These are phyloP conservation scores for Pipistrellus kuhlii DNA, from an alignment of 2,797 vertebrate species.

Conservation along the genomic window DNA sequence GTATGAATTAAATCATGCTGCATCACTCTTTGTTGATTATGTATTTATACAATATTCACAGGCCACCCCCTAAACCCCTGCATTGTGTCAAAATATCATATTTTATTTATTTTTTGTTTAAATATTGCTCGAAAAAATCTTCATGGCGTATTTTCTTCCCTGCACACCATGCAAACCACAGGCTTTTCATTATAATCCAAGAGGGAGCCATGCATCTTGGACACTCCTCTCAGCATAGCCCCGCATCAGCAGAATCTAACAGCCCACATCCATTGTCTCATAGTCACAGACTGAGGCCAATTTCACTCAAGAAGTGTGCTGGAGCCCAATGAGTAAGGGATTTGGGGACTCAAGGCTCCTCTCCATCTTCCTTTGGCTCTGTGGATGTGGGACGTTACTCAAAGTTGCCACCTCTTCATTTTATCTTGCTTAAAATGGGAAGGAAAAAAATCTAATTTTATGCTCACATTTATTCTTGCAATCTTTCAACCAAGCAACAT, in stretches of 20 bases:
- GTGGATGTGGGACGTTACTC: not conserved
- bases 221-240: not conserved
- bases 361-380: not conserved
- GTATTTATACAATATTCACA: not conserved
- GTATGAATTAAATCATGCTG: not conserved
- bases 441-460: not conserved
- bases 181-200: not conserved
- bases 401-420: not conserved
- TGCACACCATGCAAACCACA: fast-evolving
- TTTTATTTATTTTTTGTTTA: not conserved
- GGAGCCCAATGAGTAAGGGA: constrained; percentile 3
- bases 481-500: not conserved
- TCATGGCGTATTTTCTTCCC: not conserved
- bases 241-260: not conserved
- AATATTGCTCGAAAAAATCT: not conserved
- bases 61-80: not conserved
- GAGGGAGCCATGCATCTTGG: not conserved
- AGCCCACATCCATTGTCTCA: not conserved
- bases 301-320: constrained; percentile 39
- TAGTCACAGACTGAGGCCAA: not conserved
- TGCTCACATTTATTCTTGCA: not conserved
- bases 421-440: not conserved
- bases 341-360: not conserved
- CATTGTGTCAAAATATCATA: not conserved
- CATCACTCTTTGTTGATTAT: not conserved